phyloP scores from a whole-genome alignment of 2,113 vertebrate genomes.

The Ptilonorhynchus violaceus region DNA sequence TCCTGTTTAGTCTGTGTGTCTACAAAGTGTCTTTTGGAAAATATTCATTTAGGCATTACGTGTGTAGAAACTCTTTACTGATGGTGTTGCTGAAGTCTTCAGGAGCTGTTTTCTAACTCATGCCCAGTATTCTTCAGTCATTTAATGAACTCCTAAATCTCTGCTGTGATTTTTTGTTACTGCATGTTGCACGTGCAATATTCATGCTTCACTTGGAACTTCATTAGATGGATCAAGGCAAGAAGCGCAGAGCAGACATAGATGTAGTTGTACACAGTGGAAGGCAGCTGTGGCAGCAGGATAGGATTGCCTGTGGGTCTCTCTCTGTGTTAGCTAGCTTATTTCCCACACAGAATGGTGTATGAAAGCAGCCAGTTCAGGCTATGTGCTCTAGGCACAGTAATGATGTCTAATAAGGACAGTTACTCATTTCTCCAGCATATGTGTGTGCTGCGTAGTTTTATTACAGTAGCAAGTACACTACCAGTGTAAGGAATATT shows the following conservation, averaged over 20 bases:
- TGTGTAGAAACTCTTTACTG: background rate
- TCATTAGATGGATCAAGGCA: background rate
- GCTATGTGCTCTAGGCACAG: background rate
- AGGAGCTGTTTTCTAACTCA: background rate
- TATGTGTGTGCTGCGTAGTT: background rate
- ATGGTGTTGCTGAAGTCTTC: background rate
- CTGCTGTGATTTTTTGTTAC: background rate
- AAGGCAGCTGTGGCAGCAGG: background rate
- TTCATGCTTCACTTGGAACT: background rate
- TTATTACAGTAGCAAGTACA: background rate
- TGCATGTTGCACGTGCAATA: background rate
- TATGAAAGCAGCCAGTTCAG: background rate
- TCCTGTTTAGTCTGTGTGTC: conserved; percentile 16
- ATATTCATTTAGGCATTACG: background rate
- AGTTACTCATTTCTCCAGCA: background rate
- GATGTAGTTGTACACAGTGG: background rate
- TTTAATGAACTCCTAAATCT: background rate
- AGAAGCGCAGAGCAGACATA: background rate
- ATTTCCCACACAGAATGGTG: background rate
- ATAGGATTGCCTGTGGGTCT: background rate
- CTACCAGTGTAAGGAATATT: background rate
- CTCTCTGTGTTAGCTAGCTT: background rate
- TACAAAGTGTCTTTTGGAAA: background rate
- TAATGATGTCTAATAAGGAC: background rate
- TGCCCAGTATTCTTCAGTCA: background rate